Conservation (phyloP, 2,888 invertebrate genomes). For the Drosophila trichaetosa region DNA sequence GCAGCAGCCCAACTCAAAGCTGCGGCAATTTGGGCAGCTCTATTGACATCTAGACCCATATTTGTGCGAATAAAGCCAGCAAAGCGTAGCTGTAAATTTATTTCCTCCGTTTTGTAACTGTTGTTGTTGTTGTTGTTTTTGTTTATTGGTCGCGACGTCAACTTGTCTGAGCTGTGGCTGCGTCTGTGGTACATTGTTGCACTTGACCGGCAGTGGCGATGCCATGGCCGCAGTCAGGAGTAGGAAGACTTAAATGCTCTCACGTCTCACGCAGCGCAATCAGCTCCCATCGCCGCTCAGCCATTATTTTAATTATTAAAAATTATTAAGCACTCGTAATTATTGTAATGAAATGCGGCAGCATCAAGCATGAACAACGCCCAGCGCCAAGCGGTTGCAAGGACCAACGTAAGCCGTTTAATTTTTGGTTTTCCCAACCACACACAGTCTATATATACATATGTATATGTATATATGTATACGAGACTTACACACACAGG, state of each 20-base stretch:
- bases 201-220: conserved; percentile 58
- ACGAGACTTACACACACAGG: conserved; percentile 43
- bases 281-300: conserved; percentile 64
- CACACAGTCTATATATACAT: conserved; percentile 3
- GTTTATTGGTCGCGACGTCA: conserved; percentile 57
- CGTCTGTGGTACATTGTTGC: conserved; percentile 41
- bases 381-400: conserved; percentile 27
- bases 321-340: conserved; percentile 80
- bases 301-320: conserved; percentile 78
- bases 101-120: conserved; percentile 38
- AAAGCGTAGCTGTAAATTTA: conserved; percentile 63
- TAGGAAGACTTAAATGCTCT: conserved; percentile 61
- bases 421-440: conserved; percentile 25
- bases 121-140: conserved; percentile 3
- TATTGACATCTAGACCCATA: conserved; percentile 77
- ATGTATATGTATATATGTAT: not conserved
- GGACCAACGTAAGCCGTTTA: conserved; percentile 32
- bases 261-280: conserved; percentile 65
- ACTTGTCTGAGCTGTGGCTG: conserved; percentile 46
- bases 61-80: conserved; percentile 51
- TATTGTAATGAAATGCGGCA: conserved; percentile 80
- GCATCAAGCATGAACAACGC: conserved; percentile 60
- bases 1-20: conserved; percentile 9
- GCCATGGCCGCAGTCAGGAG: conserved; percentile 52
- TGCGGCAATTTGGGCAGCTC: conserved; percentile 36